Evolutionary conservation across 2,888 invertebrate genomes (phyloP).

Genomic region (Scaptomyza flava): DNA sequence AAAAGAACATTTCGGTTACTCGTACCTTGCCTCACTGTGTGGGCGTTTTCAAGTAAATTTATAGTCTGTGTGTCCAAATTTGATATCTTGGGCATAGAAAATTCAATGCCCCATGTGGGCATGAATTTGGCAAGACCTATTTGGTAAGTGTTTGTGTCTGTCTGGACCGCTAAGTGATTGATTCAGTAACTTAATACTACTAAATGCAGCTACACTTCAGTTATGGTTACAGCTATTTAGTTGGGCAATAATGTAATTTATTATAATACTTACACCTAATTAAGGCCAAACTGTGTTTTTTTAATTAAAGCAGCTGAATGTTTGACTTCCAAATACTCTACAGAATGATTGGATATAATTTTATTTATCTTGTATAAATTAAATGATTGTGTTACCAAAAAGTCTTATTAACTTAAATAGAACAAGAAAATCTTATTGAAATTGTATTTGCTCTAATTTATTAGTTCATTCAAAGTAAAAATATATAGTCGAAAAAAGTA

Average conservation of each 20-base stretch:
- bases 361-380: too few relatives aligned
- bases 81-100: slow-evolving; percentile 49
- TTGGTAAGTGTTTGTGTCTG: slow-evolving; percentile 9
- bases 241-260: slow-evolving; percentile 4
- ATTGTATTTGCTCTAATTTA: too few relatives aligned
- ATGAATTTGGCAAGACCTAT: slow-evolving; percentile 39
- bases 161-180: slow-evolving; percentile 22
- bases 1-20: slow-evolving; percentile 55
- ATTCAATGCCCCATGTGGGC: slow-evolving; percentile 43
- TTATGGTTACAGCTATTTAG: background rate
- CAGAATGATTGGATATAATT: background rate
- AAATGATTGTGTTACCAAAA: too few relatives aligned
- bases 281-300: background rate
- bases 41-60: slow-evolving; percentile 50
- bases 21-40: slow-evolving; percentile 20
- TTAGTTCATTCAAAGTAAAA: too few relatives aligned
- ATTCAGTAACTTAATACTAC: slow-evolving; percentile 13
- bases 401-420: too few relatives aligned
- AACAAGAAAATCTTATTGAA: too few relatives aligned
- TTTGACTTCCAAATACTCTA: too few relatives aligned
- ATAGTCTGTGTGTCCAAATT: slow-evolving; percentile 39
- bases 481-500: too few relatives aligned
- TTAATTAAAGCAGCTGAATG: background rate
- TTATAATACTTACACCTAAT: slow-evolving; percentile 6
- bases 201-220: background rate